Evolutionary conservation across 2,888 invertebrate genomes (phyloP), one percentile per base, ranked within the genome.

Genomic region (Hetaerina titia): DNA sequence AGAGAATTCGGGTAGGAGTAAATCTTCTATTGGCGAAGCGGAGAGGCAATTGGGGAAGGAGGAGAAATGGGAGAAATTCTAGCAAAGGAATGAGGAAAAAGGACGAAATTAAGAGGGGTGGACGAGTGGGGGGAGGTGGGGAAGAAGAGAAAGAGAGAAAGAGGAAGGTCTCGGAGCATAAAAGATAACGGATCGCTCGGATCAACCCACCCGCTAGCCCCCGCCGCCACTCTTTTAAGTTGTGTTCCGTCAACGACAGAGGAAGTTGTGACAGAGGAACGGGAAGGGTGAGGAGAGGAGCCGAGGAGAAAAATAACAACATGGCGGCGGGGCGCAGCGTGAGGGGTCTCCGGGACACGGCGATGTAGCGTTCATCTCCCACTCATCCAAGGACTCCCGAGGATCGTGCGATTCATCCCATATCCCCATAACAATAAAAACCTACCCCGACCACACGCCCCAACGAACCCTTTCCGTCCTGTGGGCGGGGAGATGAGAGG

Each of bases 101-200:
- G 60, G 45, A 63, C 17, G 64, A 92, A 45, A 64, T 64, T 31
- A 74, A 15, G 31, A 81, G 31, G 31, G 45, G 45, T 45, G 45
- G 45, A 45, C 45, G 45, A 45, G 45, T 45, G 81, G 2, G 31
- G 15, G 31, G 60, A 17, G 17, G 5, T 4, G 60, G 6, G 60
- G 90, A 25, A 60, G 57, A 25, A 57, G 60, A 58, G 8, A 60
- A 56, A 74, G 2, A 69, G 69, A 58, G 13, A 81, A 9, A 25
- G 81, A 31, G 81, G 31, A n/a, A 57, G 31, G 56, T 22, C 22
- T 19, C 45, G 9, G 92, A 15, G 31, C 8, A 74, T 69, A 92
- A 56, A 57, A 92, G 92, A 74, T 92, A 92, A 92, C 92, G 92
- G 92, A 45, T n/a, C 56, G 31, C 45, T 45, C 64, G 64, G 90